Evolutionary conservation across 2,888 invertebrate species (phyloP).

Genomic region (Trichopoda pennipes): DNA sequence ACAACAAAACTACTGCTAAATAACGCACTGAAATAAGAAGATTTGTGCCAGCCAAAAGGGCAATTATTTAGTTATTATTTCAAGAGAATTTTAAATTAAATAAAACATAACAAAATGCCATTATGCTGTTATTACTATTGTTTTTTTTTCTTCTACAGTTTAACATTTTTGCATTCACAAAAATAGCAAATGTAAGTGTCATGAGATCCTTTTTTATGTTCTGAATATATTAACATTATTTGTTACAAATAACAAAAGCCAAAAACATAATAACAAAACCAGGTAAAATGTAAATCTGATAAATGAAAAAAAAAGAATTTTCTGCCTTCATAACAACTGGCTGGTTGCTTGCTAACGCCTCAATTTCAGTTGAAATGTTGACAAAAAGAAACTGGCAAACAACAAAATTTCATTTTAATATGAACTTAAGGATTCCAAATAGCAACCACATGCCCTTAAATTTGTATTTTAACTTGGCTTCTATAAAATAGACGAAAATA

Average conservation of each 20-base stretch:
- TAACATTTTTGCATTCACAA: neutral
- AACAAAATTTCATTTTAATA: neutral
- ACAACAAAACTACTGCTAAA: constrained; percentile 1
- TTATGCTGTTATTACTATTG: neutral
- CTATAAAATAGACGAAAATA: no score
- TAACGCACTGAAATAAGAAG: neutral
- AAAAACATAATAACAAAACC: neutral
- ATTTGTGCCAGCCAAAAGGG: constrained; percentile 10
- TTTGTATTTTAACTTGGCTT: no score
- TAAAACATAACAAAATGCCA: constrained; percentile 58
- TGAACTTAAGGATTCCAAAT: no score
- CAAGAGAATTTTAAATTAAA: constrained; percentile 33
- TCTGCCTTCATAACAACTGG: neutral
- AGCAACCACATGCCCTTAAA: no score
- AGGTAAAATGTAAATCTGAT: neutral
- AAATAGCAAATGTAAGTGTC: neutral
- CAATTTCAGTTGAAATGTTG: constrained; percentile 13
- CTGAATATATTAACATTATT: neutral
- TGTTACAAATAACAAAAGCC: neutral
- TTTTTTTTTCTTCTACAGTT: neutral
- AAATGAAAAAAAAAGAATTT: constrained; percentile 7
- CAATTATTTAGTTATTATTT: neutral
- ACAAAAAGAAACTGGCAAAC: constrained; percentile 46
- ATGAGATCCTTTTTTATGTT: neutral
- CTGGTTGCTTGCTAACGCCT: neutral